A percentile compares a stretch with the other conserved stretches of the same genome.
phyloP scores from a whole-genome alignment of 2,888 invertebrate genomes.

The Electrophaes corylata region DNA sequence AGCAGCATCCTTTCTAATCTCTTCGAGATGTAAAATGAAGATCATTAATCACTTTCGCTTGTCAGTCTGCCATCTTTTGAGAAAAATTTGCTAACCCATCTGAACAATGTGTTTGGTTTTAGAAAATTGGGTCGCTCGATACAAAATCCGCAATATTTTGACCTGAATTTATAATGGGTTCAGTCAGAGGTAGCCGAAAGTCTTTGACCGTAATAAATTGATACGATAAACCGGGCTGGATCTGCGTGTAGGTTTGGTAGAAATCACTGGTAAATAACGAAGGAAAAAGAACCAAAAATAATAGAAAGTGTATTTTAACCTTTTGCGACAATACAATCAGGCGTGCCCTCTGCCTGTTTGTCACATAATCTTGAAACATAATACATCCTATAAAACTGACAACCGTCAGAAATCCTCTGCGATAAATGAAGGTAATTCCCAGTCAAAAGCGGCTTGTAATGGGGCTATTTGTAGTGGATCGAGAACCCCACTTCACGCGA shows the following conservation, averaged over 20 bases:
- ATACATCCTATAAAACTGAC: slow-evolving; percentile 20
- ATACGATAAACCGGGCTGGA: slow-evolving; percentile 9
- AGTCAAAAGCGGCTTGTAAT: slow-evolving; percentile 28
- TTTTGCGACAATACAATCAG: not conserved
- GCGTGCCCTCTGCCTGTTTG: not conserved
- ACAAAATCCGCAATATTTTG: slow-evolving; percentile 12
- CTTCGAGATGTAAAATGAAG: slow-evolving; percentile 2
- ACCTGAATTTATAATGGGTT: slow-evolving; percentile 9
- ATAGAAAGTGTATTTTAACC: not conserved
- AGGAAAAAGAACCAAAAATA: not conserved
- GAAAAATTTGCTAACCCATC: slow-evolving; percentile 2
- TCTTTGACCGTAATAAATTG: slow-evolving; percentile 23
- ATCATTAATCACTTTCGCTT: slow-evolving; percentile 20
- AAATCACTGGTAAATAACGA: not conserved
- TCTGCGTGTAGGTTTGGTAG: not conserved
- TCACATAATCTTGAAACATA: not conserved
- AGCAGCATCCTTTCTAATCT: slow-evolving; percentile 15
- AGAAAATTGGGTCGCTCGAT: not conserved
- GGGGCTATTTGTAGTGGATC: slow-evolving; percentile 34
- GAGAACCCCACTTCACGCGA: slow-evolving; percentile 23
- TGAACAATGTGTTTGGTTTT: slow-evolving; percentile 13
- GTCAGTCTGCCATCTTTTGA: slow-evolving; percentile 4
- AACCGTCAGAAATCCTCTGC: slow-evolving; percentile 16
- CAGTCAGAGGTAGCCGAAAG: slow-evolving; percentile 16
- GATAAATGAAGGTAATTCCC: slow-evolving; percentile 27